Conservation (phyloP, 2,888 invertebrate genomes). For the Nemurella pictetii region DNA sequence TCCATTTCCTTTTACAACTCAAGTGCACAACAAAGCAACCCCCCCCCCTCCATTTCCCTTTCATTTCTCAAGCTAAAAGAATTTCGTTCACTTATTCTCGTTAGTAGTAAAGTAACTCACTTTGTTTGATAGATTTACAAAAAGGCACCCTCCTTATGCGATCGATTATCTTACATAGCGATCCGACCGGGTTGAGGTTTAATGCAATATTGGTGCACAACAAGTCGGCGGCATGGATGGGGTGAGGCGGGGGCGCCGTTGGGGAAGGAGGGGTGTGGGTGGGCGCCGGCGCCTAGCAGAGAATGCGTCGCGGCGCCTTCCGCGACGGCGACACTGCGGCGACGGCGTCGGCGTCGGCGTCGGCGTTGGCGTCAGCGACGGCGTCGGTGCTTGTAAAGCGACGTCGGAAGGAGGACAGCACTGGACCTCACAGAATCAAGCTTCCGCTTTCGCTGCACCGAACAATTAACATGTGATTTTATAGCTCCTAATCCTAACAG, state of each 20-base stretch:
- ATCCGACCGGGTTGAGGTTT: slow-evolving; percentile 18
- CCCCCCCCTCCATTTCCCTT: background rate
- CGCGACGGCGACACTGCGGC: slow-evolving; percentile 20
- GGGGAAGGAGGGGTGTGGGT: slow-evolving; percentile 5
- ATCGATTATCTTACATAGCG: slow-evolving; percentile 10
- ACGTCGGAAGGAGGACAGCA: background rate
- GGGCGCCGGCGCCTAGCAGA: slow-evolving; percentile 11
- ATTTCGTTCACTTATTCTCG: background rate
- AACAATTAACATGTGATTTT: background rate
- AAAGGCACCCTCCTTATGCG: slow-evolving; percentile 15
- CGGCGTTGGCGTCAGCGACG: background rate
- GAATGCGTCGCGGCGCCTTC: slow-evolving; percentile 12
- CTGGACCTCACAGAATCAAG: background rate
- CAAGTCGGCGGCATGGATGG: background rate
- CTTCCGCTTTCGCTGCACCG: background rate
- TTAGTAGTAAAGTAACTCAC: slow-evolving; percentile 21
- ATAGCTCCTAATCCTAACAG: no score
- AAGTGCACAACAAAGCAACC: background rate
- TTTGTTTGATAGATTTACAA: slow-evolving; percentile 8
- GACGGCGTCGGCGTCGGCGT: background rate
- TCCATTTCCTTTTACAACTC: background rate
- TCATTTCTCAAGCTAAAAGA: background rate
- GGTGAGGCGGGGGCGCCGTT: background rate
- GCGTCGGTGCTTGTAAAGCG: no score
- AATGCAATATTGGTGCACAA: slow-evolving; percentile 29